Evolutionary conservation across 1,140 invertebrate genomes (phyloP).

Genomic region (Apocrypta bakeri): DNA sequence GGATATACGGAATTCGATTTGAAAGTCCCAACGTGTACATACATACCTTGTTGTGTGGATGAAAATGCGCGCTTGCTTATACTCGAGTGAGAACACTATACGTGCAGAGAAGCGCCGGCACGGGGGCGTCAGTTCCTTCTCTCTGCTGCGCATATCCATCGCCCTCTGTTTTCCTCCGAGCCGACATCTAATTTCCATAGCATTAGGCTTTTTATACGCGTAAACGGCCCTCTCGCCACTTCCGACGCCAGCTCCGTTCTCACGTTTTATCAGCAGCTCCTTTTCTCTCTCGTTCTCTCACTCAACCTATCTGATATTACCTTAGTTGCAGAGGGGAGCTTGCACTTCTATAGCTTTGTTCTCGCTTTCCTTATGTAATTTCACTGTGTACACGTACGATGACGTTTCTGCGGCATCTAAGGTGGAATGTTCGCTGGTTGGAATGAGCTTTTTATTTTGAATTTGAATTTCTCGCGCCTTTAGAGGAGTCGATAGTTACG

Average conservation of each 20-base stretch:
- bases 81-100: not conserved
- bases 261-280: not conserved
- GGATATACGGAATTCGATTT: not conserved
- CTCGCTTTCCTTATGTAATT: no score
- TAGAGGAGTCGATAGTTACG: no score
- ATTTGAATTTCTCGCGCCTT: no score
- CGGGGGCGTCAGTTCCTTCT: not conserved
- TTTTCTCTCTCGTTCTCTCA: not conserved
- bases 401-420: no score
- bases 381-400: no score
- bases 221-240: constrained; percentile 55
- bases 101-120: not conserved
- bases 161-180: constrained; percentile 62
- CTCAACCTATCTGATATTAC: not conserved
- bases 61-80: not conserved
- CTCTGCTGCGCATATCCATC: constrained; percentile 37
- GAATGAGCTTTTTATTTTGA: no score
- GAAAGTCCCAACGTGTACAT: not conserved
- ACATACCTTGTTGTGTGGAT: no score
- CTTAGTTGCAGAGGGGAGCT: not conserved
- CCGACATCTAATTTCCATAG: constrained; percentile 72
- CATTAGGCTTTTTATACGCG: constrained; percentile 65
- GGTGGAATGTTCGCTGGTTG: no score
- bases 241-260: constrained; percentile 7
- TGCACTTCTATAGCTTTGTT: no score